Base-by-base conservation (phyloP, 2,113 vertebrate genomes). In the Vimba vimba region DNA sequence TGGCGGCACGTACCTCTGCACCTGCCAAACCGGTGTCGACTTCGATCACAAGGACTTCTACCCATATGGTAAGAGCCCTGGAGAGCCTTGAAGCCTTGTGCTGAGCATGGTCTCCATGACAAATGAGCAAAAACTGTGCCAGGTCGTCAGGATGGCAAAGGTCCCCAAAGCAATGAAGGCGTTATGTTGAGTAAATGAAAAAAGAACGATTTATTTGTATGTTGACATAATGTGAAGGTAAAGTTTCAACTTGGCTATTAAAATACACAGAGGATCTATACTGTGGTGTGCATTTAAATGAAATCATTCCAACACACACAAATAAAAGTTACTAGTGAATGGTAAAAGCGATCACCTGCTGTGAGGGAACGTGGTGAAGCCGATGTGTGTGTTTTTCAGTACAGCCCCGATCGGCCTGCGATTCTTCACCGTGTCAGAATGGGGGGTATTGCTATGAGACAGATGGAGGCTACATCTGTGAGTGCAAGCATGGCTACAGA, bases 341-440 rank as follows among this genome's bases (percentile, higher is more conserved):
- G 0, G 43, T 89, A 82, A 43, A 86, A 17, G 36, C 0, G 17
- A 84, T 86, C 78, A 57, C 66, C 78, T 84, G 82, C 55, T 85
- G 73, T 89, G 88, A 82, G 90, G 89, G 87, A 85, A 87, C 80
- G 60, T 85, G 80, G 86, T 90, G 75, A 88, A 88, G 86, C 86
- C 78, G 30, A 81, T 89, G 84, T 75, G 86, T 93, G 91, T 94
- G 92, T 92, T 91, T 95, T 92, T 93, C 95, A 99, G 98, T 97
- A 25, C 93, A 97, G 94, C 96, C 96, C 0, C 94, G 86, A 90
- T 98, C 98, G 6, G 97, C 96, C 90, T 99, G 98, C 0, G 97
- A 99, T 94, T 99, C 98, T 0, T 96, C 97, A 84, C 98, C 98
- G 88, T 99, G 98, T 94, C 92, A 98, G 91, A 98, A 98, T 0